phyloP scores from a whole-genome alignment of 1,140 invertebrate species.

The Drosophila grimshawi region DNA sequence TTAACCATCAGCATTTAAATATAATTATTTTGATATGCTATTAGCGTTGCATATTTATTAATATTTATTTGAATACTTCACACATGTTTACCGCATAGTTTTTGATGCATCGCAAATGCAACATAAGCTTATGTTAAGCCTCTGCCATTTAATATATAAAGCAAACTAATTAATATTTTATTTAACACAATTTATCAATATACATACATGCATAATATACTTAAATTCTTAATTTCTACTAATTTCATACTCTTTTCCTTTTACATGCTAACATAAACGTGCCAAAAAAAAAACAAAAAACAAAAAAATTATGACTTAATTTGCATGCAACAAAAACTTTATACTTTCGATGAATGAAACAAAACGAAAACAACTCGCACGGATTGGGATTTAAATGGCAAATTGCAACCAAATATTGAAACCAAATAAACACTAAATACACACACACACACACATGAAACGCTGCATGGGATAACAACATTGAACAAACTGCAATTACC shows the following conservation, averaged over 20 bases:
- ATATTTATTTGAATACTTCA: not conserved
- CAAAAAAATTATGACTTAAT: conserved; percentile 29
- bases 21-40: not conserved
- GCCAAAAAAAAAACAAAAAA: conserved; percentile 33
- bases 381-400: conserved; percentile 71
- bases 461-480: conserved; percentile 40
- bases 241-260: conserved; percentile 49
- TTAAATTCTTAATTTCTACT: conserved; percentile 56
- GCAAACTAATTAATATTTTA: conserved; percentile 43
- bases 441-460: conserved; percentile 34
- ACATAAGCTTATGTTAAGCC: conserved; percentile 26
- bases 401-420: conserved; percentile 63
- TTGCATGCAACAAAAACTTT: conserved; percentile 50
- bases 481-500: conserved; percentile 26
- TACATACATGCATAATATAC: conserved; percentile 39
- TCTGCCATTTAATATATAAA: conserved; percentile 29
- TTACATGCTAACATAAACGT: conserved; percentile 75
- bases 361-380: conserved; percentile 52
- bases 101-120: conserved; percentile 27
- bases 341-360: conserved; percentile 54
- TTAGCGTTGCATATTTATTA: no score
- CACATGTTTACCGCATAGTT: not conserved
- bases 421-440: conserved; percentile 39
- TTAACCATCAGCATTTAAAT: no score
- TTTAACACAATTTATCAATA: conserved; percentile 21